These are phyloP conservation scores for Panulirus ornatus DNA, from an alignment of 1,140 invertebrate genomes.

Conservation along the genomic window DNA sequence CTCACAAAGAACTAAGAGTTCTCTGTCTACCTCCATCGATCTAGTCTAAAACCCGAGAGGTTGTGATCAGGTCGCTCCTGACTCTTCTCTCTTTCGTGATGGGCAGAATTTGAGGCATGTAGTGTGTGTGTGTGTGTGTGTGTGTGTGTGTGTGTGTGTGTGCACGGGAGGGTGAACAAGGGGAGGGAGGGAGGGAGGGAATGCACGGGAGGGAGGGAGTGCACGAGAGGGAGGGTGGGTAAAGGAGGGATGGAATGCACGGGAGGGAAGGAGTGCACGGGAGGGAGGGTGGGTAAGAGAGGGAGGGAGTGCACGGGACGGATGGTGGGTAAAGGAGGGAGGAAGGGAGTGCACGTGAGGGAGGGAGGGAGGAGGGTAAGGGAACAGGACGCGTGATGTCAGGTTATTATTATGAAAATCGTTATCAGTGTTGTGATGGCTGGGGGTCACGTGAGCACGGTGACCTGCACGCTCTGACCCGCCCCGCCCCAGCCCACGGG, in stretches of 20 bases:
- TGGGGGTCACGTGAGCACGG: background rate
- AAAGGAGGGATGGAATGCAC: background rate
- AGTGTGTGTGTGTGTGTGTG: no score
- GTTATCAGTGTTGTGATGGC: constrained; percentile 14
- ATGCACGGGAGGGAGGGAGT: no score
- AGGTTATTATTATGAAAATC: constrained; percentile 18
- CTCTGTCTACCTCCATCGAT: no score
- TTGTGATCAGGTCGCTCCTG: no score
- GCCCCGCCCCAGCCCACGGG: no score
- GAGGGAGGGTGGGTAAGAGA: background rate
- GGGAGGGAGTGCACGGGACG: background rate
- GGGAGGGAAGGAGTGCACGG: background rate
- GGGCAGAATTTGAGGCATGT: no score
- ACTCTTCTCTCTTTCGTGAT: no score
- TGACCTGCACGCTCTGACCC: background rate
- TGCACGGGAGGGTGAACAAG: background rate
- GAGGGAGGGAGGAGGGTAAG: background rate
- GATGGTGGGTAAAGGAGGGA: background rate
- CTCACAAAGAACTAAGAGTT: no score
- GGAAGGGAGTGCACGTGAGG: background rate
- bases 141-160: no score
- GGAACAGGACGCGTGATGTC: background rate
- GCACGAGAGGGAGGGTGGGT: background rate
- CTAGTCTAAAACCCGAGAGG: no score
- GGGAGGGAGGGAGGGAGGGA: background rate